These are phyloP conservation scores for Pristionchus arcanus DNA, from an alignment of 2,888 invertebrate species.

Conservation along the genomic window DNA sequence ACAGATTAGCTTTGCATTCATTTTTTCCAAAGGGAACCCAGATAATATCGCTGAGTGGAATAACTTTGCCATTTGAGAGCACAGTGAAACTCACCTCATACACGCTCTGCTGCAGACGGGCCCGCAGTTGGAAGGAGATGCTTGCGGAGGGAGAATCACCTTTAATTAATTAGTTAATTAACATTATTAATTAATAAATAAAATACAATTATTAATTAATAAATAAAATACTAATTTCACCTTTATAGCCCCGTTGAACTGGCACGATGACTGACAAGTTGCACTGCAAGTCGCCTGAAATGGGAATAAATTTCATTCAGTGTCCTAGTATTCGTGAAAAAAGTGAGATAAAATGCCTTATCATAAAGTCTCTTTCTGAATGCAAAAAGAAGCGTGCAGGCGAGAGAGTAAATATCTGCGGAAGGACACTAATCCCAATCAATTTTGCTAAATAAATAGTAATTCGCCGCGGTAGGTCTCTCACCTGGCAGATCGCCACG, in stretches of 20 bases:
- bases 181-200: background rate
- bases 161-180: background rate
- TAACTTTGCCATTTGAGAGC: too few relatives aligned
- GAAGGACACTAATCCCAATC: background rate
- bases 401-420: background rate
- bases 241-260: constrained; percentile 35
- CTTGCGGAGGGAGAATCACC: constrained; percentile 44
- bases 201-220: background rate
- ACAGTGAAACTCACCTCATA: background rate
- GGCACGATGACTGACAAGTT: constrained; percentile 30
- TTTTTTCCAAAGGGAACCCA: too few relatives aligned
- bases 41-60: too few relatives aligned
- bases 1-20: too few relatives aligned
- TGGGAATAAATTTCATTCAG: background rate
- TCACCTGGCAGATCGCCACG: constrained; percentile 41
- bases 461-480: background rate
- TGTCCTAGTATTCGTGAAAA: too few relatives aligned
- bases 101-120: constrained; percentile 49
- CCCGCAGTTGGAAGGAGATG: constrained; percentile 42
- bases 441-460: background rate
- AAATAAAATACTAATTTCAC: background rate
- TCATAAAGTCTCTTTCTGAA: background rate
- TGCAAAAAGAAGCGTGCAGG: background rate
- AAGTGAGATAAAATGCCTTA: background rate
- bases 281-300: constrained; percentile 41